Conservation (phyloP, 2,113 vertebrate genomes). For the Motacilla tschutschensis region DNA sequence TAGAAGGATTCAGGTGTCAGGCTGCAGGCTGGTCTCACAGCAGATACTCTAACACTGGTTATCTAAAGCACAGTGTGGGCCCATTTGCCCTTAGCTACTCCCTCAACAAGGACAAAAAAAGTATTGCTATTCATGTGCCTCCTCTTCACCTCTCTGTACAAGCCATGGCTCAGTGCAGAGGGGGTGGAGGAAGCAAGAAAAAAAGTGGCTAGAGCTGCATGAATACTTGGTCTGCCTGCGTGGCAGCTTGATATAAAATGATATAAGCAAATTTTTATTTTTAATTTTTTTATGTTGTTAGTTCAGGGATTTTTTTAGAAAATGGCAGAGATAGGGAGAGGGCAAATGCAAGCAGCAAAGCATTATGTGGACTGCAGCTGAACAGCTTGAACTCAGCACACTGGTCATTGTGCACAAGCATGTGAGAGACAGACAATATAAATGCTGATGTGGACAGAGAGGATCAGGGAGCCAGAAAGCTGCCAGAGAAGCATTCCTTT, state of each 20-base stretch:
- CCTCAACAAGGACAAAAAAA: background rate
- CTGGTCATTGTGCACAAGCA: background rate
- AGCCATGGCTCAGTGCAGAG: background rate
- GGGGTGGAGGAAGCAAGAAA: background rate
- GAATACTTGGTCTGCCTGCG: background rate
- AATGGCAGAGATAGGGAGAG: background rate
- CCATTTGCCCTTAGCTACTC: background rate
- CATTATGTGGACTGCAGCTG: background rate
- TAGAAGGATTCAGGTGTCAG: background rate
- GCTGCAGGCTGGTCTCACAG: background rate
- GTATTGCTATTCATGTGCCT: background rate
- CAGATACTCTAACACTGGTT: background rate
- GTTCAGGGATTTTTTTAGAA: background rate
- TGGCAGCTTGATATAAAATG: background rate
- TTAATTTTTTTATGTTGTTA: background rate
- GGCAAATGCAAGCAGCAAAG: background rate
- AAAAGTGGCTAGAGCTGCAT: background rate
- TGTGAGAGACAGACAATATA: background rate
- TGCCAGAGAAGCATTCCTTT: slow-evolving; percentile 27
- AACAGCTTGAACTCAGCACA: background rate
- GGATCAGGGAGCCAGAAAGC: background rate
- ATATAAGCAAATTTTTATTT: background rate
- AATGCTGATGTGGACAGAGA: slow-evolving; percentile 13
- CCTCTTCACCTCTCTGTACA: background rate
- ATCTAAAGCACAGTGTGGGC: background rate